Percentiles rank a stretch among this genome's conserved stretches.
phyloP scores from a whole-genome alignment of 2,888 invertebrate genomes.

The Eristalinus aeneus region DNA sequence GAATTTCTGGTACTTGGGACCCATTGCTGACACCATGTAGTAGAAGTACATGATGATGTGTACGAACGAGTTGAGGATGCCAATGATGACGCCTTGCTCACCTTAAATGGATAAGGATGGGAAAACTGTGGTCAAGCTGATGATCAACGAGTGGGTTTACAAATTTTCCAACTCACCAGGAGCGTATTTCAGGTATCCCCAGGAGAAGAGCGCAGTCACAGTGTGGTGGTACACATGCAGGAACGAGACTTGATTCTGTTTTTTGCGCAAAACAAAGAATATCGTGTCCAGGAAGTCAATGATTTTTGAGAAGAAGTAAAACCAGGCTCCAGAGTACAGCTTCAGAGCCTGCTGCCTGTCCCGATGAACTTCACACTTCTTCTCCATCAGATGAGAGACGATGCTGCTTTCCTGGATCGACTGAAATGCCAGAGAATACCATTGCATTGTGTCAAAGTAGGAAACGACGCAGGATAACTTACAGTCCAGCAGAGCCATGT shows the following conservation, averaged over 20 bases:
- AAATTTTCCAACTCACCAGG: conserved; percentile 85
- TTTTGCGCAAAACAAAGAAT: conserved; percentile 95
- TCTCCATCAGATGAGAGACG: conserved; percentile 76
- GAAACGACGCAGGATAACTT: conserved; percentile 60
- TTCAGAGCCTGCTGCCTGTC: conserved; percentile 81
- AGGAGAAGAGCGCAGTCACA: conserved; percentile 89
- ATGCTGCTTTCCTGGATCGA: conserved; percentile 77
- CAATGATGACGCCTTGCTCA: conserved; percentile 81
- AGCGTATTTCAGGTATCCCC: conserved; percentile 89
- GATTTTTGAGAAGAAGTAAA: conserved; percentile 90
- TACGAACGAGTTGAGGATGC: conserved; percentile 81
- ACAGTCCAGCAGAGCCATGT: conserved; percentile 84
- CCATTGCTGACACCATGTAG: conserved; percentile 81
- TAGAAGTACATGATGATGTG: conserved; percentile 83
- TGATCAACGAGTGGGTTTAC: background rate
- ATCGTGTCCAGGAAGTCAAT: conserved; percentile 90
- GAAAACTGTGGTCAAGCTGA: background rate
- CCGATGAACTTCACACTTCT: conserved; percentile 77
- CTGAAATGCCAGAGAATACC: conserved; percentile 63
- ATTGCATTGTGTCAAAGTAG: background rate
- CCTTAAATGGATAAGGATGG: conserved; percentile 71
- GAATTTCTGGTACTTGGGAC: conserved; percentile 81
- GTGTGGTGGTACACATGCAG: conserved; percentile 95
- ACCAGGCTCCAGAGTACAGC: conserved; percentile 85
- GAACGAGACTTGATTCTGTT: conserved; percentile 92